phyloP scores from a whole-genome alignment of 2,888 invertebrate species.

The Deilephila porcellus region DNA sequence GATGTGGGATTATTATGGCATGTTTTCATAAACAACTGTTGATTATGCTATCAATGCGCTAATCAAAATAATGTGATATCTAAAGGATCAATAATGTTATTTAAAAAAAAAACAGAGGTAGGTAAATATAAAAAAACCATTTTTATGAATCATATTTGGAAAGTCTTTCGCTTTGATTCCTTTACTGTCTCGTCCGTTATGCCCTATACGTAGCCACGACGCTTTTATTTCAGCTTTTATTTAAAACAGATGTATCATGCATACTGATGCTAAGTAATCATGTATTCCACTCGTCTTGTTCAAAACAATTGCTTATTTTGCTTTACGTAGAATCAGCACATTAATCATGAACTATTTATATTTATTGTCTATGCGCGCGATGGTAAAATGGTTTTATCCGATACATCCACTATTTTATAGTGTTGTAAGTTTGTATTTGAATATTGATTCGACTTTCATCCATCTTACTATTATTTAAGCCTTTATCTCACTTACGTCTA shows the following conservation, averaged over 20 bases:
- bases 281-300: slow-evolving; percentile 31
- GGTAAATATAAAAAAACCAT: too few species aligned
- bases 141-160: background rate
- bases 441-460: background rate
- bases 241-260: slow-evolving; percentile 30
- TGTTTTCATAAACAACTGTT: background rate
- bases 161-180: slow-evolving; percentile 5
- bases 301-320: slow-evolving; percentile 33
- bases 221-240: slow-evolving; percentile 29
- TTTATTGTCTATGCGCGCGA: slow-evolving; percentile 30
- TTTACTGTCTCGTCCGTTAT: slow-evolving; percentile 20
- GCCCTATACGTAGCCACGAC: slow-evolving; percentile 16
- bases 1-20: background rate
- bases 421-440: background rate
- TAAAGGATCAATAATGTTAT: background rate
- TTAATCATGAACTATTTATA: slow-evolving; percentile 30
- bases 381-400: slow-evolving; percentile 7
- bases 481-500: too few species aligned
- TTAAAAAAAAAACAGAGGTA: background rate
- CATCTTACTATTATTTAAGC: background rate
- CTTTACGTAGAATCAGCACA: slow-evolving; percentile 32
- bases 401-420: background rate
- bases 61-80: background rate
- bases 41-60: background rate
- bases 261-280: slow-evolving; percentile 33